Evolutionary conservation across 2,888 invertebrate genomes (phyloP), one percentile per base, ranked within the genome.

Genomic region (Subacronicta megacephala): DNA sequence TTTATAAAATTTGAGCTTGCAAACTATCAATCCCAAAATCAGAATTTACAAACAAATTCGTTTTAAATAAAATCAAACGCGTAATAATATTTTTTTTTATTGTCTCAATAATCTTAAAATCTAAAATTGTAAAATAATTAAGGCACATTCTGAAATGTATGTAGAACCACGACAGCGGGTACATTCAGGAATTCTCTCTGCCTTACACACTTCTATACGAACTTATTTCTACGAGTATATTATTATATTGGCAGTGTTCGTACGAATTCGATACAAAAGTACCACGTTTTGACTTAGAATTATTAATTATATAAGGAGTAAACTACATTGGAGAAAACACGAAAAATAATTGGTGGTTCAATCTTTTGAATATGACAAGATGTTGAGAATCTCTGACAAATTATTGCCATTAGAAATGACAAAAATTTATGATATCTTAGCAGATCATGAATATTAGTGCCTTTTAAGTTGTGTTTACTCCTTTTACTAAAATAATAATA

Each of bases 181-280:
- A 62, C 58, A 72, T 63, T 61, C 62, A 62, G 59, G 72, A 51
- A 53, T 17, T 59, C 50, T 35, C 55, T 55, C 66, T 40, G 70
- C 65, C 63, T 54, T 65, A 53, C 59, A 63, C 43, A 43, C 49
- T 61, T 64, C 35, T 61, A 60, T 61, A 65, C 63, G 50, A 62
- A 63, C 70, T 62, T 62, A 70, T 52, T 41, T 18, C 64, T 77
- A 81, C 64, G 78, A 81, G 78, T 83, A 83, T 77, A 79, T 64
- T 70, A 81, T 83, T 87, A 87, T 70, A 81, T 83, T 87, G 88
- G 90, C 90, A 90, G 89, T 87, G 86, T 79, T 74, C 72, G 75
- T 71, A 78, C 51, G 41, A 62, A 31, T 73, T 45, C 43, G 75
- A 72, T 68, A 77, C 72, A 68, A 68, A 51, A 63, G 78, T 78